A percentile compares a stretch with the other conserved stretches of the same genome.
Evolutionary conservation across 23 tunicate species (phyloP).

Genomic region (Ciona savignyi): DNA sequence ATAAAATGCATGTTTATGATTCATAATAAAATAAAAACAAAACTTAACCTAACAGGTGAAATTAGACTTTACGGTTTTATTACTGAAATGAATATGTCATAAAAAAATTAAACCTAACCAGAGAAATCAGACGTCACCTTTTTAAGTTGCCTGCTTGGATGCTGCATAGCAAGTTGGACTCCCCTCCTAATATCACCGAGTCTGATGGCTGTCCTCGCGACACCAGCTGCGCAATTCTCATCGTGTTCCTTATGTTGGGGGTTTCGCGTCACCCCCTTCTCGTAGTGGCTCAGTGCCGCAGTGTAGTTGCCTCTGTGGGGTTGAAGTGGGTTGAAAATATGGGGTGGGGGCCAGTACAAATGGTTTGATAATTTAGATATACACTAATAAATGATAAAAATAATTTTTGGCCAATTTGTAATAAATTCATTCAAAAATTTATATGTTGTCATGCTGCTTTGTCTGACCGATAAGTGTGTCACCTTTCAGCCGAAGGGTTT

Average conservation of each 20-base stretch:
- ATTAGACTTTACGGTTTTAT: neutral
- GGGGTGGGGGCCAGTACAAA: no score
- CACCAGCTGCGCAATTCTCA: slow-evolving; percentile 66
- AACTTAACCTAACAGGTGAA: neutral
- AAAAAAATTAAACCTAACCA: neutral
- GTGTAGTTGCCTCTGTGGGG: slow-evolving; percentile 80
- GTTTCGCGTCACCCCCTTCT: slow-evolving; percentile 52
- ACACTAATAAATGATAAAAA: no score
- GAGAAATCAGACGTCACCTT: slow-evolving; percentile 18
- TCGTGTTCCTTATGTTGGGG: slow-evolving; percentile 54
- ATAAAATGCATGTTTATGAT: no score
- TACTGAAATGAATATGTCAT: neutral
- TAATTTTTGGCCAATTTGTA: no score
- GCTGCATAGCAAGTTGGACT: slow-evolving; percentile 61
- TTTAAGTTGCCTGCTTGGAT: slow-evolving; percentile 52
- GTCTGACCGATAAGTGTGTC: no score
- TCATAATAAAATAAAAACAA: neutral
- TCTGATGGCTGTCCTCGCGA: slow-evolving; percentile 75
- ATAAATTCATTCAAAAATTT: no score
- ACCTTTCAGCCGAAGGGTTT: no score
- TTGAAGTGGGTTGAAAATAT: no score
- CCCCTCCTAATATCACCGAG: slow-evolving; percentile 94
- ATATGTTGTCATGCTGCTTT: no score
- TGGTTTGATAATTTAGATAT: no score
- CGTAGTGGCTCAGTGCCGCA: slow-evolving; percentile 64